These are phyloP conservation scores for Terrapene triunguis DNA, from an alignment of 2,113 vertebrate genomes.

Conservation along the genomic window DNA sequence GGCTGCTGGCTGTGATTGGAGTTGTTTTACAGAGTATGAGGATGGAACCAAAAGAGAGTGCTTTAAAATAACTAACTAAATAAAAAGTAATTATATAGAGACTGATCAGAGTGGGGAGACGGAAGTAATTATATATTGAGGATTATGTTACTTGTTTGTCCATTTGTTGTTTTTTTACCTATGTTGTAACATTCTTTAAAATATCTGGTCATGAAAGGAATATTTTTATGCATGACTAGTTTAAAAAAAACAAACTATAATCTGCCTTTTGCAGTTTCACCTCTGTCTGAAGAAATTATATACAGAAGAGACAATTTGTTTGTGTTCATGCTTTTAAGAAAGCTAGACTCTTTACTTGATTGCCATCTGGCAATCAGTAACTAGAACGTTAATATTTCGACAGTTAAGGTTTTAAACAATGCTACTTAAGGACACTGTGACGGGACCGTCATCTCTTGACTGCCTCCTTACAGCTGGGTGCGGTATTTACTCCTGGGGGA, in stretches of 20 bases:
- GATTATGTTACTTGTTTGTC: neutral
- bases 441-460: too few relatives aligned
- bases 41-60: neutral
- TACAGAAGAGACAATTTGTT: constrained; percentile 7
- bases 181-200: neutral
- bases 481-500: too few relatives aligned
- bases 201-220: neutral
- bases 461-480: too few relatives aligned
- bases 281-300: neutral
- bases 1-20: neutral
- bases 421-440: constrained; percentile 1
- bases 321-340: constrained; percentile 6
- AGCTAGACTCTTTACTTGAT: neutral
- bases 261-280: constrained; percentile 20
- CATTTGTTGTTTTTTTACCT: neutral
- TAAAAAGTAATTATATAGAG: neutral
- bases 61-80: neutral
- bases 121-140: neutral
- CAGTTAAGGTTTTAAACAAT: constrained; percentile 48
- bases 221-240: neutral
- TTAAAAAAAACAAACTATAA: neutral
- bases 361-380: constrained; percentile 18
- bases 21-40: neutral
- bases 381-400: constrained; percentile 21
- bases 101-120: neutral